Evolutionary conservation across 2,888 invertebrate species (phyloP).

Genomic region (Phengaris arion): DNA sequence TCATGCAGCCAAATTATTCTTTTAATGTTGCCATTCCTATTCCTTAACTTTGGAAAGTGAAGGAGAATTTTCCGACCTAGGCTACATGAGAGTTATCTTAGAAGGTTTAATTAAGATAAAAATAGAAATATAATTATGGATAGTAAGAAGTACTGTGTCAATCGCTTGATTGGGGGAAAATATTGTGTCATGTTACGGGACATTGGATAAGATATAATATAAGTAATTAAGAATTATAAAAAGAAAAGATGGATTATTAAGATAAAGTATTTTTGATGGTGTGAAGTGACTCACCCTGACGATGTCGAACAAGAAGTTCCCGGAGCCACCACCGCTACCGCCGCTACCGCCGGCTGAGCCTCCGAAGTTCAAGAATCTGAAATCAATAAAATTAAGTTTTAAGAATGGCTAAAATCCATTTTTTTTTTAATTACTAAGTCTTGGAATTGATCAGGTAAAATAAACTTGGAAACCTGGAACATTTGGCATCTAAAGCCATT

Average conservation of each 20-base stretch:
- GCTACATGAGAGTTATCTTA: too few species aligned
- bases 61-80: too few species aligned
- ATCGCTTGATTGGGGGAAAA: too few species aligned
- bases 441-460: too few species aligned
- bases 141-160: too few species aligned
- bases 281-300: constrained; percentile 85
- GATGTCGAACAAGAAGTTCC: constrained; percentile 93
- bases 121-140: too few species aligned
- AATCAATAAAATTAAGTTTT: constrained; percentile 32
- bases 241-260: constrained; percentile 1
- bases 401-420: neutral
- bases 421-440: neutral
- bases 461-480: too few species aligned
- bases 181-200: neutral
- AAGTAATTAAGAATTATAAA: neutral
- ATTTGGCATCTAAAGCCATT: too few species aligned
- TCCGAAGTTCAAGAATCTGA: constrained; percentile 83
- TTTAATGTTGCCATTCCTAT: too few species aligned
- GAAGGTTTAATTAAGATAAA: too few species aligned
- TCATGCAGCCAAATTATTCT: too few species aligned
- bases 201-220: neutral
- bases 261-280: neutral
- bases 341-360: constrained; percentile 54
- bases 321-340: constrained; percentile 85
- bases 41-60: too few species aligned